Evolutionary conservation across 2,888 invertebrate species (phyloP), one percentile per base, ranked within the genome.

Genomic region (Lamellibrachia columna): DNA sequence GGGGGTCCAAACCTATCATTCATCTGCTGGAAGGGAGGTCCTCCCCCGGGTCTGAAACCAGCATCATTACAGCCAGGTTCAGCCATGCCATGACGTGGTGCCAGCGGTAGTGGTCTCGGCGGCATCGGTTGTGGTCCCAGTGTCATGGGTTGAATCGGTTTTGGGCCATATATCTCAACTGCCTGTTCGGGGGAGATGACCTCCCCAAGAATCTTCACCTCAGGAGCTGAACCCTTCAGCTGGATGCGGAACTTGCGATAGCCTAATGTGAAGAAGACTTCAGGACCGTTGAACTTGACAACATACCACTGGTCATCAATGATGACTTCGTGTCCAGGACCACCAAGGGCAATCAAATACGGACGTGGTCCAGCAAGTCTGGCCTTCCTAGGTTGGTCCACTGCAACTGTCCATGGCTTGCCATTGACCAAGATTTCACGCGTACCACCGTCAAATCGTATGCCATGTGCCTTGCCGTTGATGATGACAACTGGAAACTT

Each of bases 391-490:
- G 96, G 95, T 90, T 94, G 94, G 93, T 96, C 96, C 92, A 96
- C 94, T 3, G 94, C 94, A 28, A 96, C 95, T 11, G 94, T 93
- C 93, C 95, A 96, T 97, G 98, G 98, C 93, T 98, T 97, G 9
- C 98, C 98, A 96, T 99, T 98, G 92, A 99, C 98, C 95, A 98
- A 98, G 75, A 99, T 97, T 95, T 99, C 99, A 92, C 99, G 97
- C 0, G 99, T 98, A 0, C 99, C 99, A 15, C 98, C 98, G 28
- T 99, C 99, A 94, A 99, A 98, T 94, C 98, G 97, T 90, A 99
- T 98, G 93, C 98, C 97, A 94, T 97, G 96, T 90, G 95, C 94
- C 92, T 95, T 95, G 92, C 96, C 96, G 92, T 97, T 96, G 91
- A 97, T 96, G n/a, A 95, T 94, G 52, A 96, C 95, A 93, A 95